Percentiles rank a stretch among this genome's conserved stretches.
Evolutionary conservation across 2,113 vertebrate genomes (phyloP).

Genomic region (Pampusana beccarii): DNA sequence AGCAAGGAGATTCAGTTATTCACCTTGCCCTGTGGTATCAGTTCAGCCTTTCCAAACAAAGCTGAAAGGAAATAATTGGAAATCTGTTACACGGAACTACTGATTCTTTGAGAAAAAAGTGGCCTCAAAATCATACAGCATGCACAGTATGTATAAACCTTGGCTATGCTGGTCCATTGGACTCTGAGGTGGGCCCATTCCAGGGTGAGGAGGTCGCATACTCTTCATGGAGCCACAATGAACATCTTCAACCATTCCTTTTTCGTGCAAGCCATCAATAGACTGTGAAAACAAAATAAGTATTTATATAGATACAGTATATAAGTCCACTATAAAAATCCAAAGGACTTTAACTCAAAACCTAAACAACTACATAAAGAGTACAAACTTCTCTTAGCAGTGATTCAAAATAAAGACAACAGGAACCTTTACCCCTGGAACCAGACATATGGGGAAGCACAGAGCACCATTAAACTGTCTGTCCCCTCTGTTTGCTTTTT

Average conservation of each 20-base stretch:
- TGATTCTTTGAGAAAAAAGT: neutral
- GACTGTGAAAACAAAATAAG: constrained; percentile 75
- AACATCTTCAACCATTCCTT: constrained; percentile 89
- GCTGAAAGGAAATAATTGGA: neutral
- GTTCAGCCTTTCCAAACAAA: neutral
- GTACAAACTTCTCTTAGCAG: neutral
- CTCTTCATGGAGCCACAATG: constrained; percentile 94
- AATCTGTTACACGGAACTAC: neutral
- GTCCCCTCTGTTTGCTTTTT: neutral
- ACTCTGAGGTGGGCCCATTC: constrained; percentile 97
- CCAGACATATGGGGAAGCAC: neutral
- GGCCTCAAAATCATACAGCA: neutral
- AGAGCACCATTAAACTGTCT: neutral
- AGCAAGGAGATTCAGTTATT: neutral
- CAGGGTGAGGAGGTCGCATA: constrained; percentile 92
- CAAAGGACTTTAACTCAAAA: neutral
- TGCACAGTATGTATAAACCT: constrained; percentile 76
- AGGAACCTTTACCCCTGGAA: neutral
- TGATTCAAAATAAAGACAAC: neutral
- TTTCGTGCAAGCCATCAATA: constrained; percentile 92
- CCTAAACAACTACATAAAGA: neutral
- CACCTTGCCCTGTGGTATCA: neutral
- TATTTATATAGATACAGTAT: neutral
- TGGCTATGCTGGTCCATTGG: constrained; percentile 98
- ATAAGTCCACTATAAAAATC: neutral